Evolutionary conservation across 1,140 invertebrate genomes (phyloP), one percentile per base, ranked within the genome.

Genomic region (Dolichoris vasculosae): DNA sequence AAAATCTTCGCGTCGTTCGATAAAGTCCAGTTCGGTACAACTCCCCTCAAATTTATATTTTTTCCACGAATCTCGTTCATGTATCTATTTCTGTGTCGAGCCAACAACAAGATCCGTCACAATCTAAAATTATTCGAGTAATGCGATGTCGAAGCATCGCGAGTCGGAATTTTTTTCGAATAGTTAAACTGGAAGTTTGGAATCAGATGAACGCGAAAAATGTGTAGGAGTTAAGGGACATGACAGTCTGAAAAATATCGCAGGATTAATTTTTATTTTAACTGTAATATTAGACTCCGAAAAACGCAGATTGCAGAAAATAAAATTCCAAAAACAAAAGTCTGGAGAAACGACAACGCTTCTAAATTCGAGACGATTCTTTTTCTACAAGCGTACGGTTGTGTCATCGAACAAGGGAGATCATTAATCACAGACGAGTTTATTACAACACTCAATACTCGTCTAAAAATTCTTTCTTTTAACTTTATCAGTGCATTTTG

Each of bases 81-180:
- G 13, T 40, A 78, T 55, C 76, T 78, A 78, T 78, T 78, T 78
- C 30, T 38, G 51, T 20, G 23, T 63, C 23, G 11, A n/a, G 35
- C 46, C n/a, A 51, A 55, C 46, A 77, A 77, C 46, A 55, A 51
- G 30, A 77, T 51, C 46, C 48, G 38, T 67, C 59, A 80, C 63
- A 11, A 32, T 84, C 82, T 83, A 83, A 83, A 83, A 83, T 83
- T 83, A 83, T 64, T 83, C 43, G 26, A 48, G 59, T 17, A 43
- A 32, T 13, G 13, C 2, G 6, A 23, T 35, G 81, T 35, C 35
- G 51, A 63, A 43, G 67, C 35, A 76, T n/a, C 32, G 26, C n/a
- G 48, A 32, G 23, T 35, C 20, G 32, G 6, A 38, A 23, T 63
- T 51, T 32, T 51, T 78, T 40, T 59, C 46, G 30, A 77, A 15